phyloP scores from a whole-genome alignment of 2,113 vertebrate species.

The Microcebus lehilahytsara region DNA sequence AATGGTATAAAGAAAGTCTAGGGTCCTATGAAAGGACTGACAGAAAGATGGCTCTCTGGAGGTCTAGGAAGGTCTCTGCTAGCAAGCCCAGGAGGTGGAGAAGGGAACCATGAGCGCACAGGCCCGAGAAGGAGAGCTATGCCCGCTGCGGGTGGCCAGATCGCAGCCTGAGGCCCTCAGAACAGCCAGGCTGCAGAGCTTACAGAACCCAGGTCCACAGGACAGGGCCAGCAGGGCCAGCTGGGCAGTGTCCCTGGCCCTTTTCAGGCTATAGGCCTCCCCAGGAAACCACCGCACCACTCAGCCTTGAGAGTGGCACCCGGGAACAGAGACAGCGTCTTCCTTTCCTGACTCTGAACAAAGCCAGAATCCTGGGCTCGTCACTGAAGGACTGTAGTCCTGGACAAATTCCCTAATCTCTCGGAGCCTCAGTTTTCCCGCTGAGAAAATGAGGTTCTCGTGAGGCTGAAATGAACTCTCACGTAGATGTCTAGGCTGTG shows the following conservation, averaged over 20 bases:
- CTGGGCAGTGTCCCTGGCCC: not conserved
- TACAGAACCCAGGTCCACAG: not conserved
- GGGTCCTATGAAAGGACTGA: not conserved
- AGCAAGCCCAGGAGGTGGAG: not conserved
- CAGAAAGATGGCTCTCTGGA: not conserved
- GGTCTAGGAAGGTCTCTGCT: not conserved
- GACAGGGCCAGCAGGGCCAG: not conserved
- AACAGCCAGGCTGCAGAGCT: not conserved
- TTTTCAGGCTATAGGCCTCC: not conserved
- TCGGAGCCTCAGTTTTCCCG: not conserved
- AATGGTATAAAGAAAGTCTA: not conserved
- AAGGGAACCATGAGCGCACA: fast-evolving
- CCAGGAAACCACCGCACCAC: not conserved
- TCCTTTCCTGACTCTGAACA: not conserved
- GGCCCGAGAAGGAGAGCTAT: not conserved
- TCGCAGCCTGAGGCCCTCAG: not conserved
- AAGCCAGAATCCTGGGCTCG: not conserved
- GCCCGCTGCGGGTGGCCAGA: fast-evolving
- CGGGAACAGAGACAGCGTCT: not conserved
- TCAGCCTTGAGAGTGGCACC: not conserved
- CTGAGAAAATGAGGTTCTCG: not conserved
- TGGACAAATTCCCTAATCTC: not conserved
- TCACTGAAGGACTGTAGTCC: not conserved
- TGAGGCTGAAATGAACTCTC: not conserved
- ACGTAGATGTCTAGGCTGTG: not conserved